A percentile compares a stretch with the other conserved stretches of the same genome.
These are phyloP conservation scores for Chrosomus eos DNA, from an alignment of 2,797 vertebrate species.

Conservation along the genomic window DNA sequence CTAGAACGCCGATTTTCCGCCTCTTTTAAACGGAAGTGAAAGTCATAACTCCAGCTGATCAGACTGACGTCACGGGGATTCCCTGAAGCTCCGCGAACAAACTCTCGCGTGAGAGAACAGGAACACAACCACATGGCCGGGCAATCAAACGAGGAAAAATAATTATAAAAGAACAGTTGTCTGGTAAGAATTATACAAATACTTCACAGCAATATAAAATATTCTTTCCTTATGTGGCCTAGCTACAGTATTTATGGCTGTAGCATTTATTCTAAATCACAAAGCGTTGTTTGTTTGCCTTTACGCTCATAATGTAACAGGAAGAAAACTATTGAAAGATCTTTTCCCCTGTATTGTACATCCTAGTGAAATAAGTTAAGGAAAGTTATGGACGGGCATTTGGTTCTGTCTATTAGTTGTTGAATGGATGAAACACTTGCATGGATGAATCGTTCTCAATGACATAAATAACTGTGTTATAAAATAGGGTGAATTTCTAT, in stretches of 20 bases:
- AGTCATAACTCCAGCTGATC: too few species aligned
- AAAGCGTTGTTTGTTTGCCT: neutral
- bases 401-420: neutral
- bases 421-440: neutral
- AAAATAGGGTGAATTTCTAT: neutral
- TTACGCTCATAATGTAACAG: neutral
- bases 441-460: neutral
- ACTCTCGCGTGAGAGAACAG: too few species aligned
- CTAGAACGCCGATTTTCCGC: too few species aligned
- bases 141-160: too few species aligned
- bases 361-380: neutral
- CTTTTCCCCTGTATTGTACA: neutral
- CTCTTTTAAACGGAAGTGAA: too few species aligned
- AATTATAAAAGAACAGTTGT: too few species aligned
- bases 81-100: too few species aligned
- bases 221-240: too few species aligned
- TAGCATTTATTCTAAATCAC: neutral
- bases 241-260: neutral
- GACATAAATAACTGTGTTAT: neutral
- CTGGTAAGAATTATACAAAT: too few species aligned
- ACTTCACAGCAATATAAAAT: too few species aligned
- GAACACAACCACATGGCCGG: too few species aligned
- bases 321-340: neutral
- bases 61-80: too few species aligned
- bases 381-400: rapidly evolving